Conservation (phyloP, 2,888 invertebrate genomes). For the Eupelmus urozonus region DNA sequence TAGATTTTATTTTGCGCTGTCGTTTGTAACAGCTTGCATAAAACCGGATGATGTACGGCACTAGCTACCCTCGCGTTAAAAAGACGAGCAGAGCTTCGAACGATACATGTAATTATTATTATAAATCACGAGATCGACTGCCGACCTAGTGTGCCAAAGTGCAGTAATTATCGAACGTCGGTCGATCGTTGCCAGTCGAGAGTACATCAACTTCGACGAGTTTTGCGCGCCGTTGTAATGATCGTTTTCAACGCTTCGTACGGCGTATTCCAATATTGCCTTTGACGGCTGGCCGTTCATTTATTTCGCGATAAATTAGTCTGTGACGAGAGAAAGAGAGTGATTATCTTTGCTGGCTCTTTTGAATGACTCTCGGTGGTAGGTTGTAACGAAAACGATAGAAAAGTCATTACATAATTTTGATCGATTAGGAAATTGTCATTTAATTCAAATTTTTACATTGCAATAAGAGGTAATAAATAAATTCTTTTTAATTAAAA, state of each 20-base stretch:
- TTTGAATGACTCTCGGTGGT: not conserved
- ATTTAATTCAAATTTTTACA: too few species aligned
- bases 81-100: slow-evolving; percentile 64
- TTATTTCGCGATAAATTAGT: slow-evolving; percentile 16
- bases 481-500: too few species aligned
- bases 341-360: not conserved
- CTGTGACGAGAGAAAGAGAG: not conserved
- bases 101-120: slow-evolving; percentile 70
- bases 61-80: slow-evolving; percentile 62
- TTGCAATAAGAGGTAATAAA: too few species aligned
- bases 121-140: slow-evolving; percentile 65
- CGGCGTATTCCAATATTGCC: not conserved
- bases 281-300: slow-evolving; percentile 23
- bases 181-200: not conserved
- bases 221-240: not conserved
- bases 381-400: not conserved
- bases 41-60: slow-evolving; percentile 61
- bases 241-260: slow-evolving; percentile 5
- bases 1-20: slow-evolving; percentile 69
- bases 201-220: slow-evolving; percentile 16
- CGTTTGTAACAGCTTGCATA: slow-evolving; percentile 73
- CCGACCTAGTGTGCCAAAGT: slow-evolving; percentile 31
- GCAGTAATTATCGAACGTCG: slow-evolving; percentile 42
- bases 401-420: too few species aligned
- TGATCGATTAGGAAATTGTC: too few species aligned